Percentiles rank a stretch among this genome's conserved stretches.
These are phyloP conservation scores for Xiphophorus maculatus DNA, from an alignment of 2,113 vertebrate genomes.

Conservation along the genomic window DNA sequence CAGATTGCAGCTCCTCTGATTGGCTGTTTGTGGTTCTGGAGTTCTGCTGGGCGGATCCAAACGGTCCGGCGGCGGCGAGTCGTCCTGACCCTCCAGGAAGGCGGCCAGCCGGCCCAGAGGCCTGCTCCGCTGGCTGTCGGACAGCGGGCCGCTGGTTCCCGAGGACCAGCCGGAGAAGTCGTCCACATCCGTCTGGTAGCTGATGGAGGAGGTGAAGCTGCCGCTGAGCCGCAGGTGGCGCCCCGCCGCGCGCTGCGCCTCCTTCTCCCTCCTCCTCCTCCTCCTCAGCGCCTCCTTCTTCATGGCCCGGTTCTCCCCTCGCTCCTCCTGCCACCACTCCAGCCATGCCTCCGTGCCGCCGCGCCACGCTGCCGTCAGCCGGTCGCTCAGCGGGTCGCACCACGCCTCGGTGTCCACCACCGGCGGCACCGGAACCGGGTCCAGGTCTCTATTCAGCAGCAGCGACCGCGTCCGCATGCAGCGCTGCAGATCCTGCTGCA, in stretches of 20 bases:
- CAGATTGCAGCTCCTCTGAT: conserved; percentile 22
- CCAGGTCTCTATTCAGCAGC: conserved; percentile 46
- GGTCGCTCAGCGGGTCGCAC: conserved; percentile 76
- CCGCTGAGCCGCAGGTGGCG: conserved; percentile 60
- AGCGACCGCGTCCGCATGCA: conserved; percentile 70
- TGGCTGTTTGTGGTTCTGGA: neutral
- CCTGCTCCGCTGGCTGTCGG: conserved; percentile 10
- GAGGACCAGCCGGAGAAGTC: conserved; percentile 47
- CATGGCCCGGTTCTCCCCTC: conserved; percentile 41
- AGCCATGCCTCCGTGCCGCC: conserved; percentile 74
- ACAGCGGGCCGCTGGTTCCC: conserved; percentile 24
- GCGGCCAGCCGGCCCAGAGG: neutral
- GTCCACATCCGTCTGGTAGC: conserved; percentile 69
- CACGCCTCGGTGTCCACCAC: conserved; percentile 44
- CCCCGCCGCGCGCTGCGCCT: neutral
- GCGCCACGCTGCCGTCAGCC: conserved; percentile 82
- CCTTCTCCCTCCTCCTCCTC: conserved; percentile 77
- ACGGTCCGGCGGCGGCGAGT: neutral
- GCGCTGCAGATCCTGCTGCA: conserved; percentile 44
- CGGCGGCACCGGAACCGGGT: conserved; percentile 3
- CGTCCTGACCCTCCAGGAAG: neutral
- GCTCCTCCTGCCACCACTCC: conserved; percentile 83
- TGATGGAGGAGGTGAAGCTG: conserved; percentile 84
- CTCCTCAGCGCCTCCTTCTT: conserved; percentile 67
- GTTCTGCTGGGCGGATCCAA: neutral